These are phyloP conservation scores for Elephas maximus DNA, from an alignment of 2,113 vertebrate genomes.

Conservation along the genomic window DNA sequence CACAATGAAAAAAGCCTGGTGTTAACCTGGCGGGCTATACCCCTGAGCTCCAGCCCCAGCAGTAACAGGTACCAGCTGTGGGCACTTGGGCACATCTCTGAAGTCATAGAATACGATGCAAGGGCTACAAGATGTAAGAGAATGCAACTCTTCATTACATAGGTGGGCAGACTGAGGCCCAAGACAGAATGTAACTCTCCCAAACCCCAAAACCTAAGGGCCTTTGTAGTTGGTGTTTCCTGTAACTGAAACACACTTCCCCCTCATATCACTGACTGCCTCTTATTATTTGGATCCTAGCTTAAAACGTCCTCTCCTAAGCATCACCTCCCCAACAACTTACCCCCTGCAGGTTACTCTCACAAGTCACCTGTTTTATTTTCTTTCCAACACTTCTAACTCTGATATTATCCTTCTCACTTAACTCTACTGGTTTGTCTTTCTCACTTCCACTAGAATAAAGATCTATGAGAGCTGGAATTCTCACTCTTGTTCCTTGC, in stretches of 20 bases:
- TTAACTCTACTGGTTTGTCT: conserved; percentile 7
- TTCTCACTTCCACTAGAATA: conserved; percentile 59
- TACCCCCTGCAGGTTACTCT: neutral
- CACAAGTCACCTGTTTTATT: neutral
- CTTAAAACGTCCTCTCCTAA: neutral
- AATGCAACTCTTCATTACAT: conserved; percentile 35
- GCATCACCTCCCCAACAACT: neutral
- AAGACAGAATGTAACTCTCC: neutral
- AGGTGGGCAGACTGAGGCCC: neutral
- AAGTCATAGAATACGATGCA: neutral
- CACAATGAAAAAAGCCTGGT: neutral
- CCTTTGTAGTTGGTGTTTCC: neutral
- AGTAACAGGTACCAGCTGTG: neutral
- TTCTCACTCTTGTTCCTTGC: conserved; percentile 45
- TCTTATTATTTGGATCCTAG: neutral
- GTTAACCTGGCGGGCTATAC: neutral
- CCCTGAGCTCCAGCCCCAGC: neutral
- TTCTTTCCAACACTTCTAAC: neutral
- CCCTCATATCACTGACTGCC: neutral
- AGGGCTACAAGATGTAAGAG: neutral
- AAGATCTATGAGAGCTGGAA: neutral
- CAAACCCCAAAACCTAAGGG: neutral
- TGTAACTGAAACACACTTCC: neutral
- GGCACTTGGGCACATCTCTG: neutral
- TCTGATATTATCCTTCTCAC: conserved; percentile 8